Evolutionary conservation across 35 echinoderm and acorn worm species (phyloP).

Genomic region (Ophioderma brevispina): DNA sequence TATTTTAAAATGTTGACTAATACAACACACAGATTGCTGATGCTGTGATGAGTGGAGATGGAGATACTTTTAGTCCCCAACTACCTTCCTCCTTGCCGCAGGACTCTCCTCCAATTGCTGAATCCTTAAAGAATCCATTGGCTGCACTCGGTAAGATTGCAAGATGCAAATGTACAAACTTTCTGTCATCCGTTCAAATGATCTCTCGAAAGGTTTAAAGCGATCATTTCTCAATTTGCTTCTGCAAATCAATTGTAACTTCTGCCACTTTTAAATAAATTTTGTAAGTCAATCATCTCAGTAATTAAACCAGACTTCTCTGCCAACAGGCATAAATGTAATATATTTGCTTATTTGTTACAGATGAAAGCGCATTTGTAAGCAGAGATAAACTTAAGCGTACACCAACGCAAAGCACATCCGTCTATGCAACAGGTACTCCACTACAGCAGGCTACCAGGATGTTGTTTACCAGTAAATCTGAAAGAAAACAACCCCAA

Average conservation of each 20-base stretch:
- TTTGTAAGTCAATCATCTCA: too few species aligned
- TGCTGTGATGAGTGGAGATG: constrained; percentile 49
- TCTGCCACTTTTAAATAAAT: too few species aligned
- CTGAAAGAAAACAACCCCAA: not conserved
- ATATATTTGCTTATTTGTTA: constrained; percentile 7
- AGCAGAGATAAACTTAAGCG: constrained; percentile 63
- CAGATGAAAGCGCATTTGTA: constrained; percentile 79
- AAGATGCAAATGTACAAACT: too few species aligned
- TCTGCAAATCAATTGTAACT: too few species aligned
- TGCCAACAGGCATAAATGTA: too few species aligned
- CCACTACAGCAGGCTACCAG: constrained; percentile 4
- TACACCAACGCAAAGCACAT: constrained; percentile 20
- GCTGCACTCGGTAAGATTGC: constrained; percentile 74
- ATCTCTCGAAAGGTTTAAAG: too few species aligned
- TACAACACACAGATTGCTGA: constrained; percentile 92
- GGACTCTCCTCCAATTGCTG: constrained; percentile 27
- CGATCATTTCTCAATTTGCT: too few species aligned
- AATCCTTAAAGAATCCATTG: constrained; percentile 55
- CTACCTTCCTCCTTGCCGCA: constrained; percentile 17
- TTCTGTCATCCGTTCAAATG: too few species aligned
- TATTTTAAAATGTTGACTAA: too few species aligned
- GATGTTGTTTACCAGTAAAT: not conserved
- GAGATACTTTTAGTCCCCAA: constrained; percentile 13
- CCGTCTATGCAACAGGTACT: not conserved
- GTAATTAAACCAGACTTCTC: too few species aligned